phyloP scores from a whole-genome alignment of 2,888 invertebrate species.

The Apamea anceps region DNA sequence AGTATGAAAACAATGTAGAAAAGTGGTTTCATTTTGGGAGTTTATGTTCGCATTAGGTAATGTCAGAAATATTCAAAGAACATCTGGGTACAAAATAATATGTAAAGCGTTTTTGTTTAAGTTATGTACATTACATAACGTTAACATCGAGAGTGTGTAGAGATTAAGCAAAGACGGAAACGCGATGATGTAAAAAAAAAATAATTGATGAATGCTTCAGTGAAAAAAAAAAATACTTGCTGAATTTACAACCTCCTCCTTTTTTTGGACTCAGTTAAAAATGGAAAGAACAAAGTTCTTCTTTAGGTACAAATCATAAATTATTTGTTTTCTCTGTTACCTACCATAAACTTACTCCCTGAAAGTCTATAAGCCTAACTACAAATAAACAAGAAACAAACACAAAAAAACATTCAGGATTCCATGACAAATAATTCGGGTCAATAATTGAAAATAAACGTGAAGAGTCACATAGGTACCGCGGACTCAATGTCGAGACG shows the following conservation, averaged over 20 bases:
- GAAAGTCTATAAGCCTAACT: not conserved
- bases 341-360: not conserved
- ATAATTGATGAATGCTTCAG: not conserved
- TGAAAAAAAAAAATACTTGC: not conserved
- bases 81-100: not conserved
- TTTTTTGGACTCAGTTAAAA: not conserved
- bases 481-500: conserved; percentile 73
- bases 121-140: too few species aligned
- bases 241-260: not conserved
- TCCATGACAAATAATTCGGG: conserved; percentile 64
- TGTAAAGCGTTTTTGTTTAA: not conserved
- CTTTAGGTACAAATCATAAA: too few species aligned
- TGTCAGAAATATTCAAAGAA: conserved; percentile 22
- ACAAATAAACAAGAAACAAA: conserved; percentile 24
- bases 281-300: not conserved
- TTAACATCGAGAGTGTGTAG: not conserved
- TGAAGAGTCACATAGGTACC: conserved; percentile 58
- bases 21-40: conserved; percentile 15
- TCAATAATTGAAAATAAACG: conserved; percentile 70
- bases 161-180: not conserved
- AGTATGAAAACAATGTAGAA: conserved; percentile 2
- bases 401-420: conserved; percentile 41
- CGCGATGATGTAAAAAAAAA: not conserved
- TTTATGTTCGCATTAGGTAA: not conserved
- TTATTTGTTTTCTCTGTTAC: not conserved